Percentiles rank a stretch among this genome's conserved stretches.
Evolutionary conservation across 2,888 invertebrate genomes (phyloP).

Genomic region (Gryllus longicercus): DNA sequence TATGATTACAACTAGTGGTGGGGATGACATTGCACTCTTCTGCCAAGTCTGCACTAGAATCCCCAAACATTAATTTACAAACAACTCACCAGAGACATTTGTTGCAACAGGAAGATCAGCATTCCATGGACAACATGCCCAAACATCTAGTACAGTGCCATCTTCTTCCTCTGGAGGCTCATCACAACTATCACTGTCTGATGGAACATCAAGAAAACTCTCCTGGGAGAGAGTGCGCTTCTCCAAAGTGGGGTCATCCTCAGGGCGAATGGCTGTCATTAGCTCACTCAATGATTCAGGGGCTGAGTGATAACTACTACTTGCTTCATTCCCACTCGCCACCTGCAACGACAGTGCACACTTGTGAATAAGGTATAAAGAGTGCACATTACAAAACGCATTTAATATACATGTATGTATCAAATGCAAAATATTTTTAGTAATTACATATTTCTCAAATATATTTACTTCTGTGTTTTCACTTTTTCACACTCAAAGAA

Average conservation of each 20-base stretch:
- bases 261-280: slow-evolving; percentile 19
- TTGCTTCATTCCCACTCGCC: slow-evolving; percentile 35
- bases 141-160: not conserved
- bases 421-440: too few species aligned
- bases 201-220: slow-evolving; percentile 34
- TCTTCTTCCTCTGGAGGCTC: not conserved
- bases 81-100: not conserved
- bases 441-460: too few species aligned
- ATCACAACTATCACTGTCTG: slow-evolving; percentile 28
- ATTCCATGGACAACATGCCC: not conserved
- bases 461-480: too few species aligned
- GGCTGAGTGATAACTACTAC: slow-evolving; percentile 38
- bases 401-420: too few species aligned
- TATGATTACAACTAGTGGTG: too few species aligned
- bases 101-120: not conserved
- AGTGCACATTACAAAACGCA: too few species aligned
- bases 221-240: slow-evolving; percentile 24
- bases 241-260: not conserved
- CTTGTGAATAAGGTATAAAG: too few species aligned
- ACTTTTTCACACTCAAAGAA: too few species aligned
- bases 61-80: too few species aligned
- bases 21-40: too few species aligned
- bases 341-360: slow-evolving; percentile 25
- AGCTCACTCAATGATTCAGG: slow-evolving; percentile 33
- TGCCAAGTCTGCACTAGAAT: too few species aligned